These are phyloP conservation scores for Parapristionchus giblindavisi DNA, from an alignment of 2,888 invertebrate species.

Conservation along the genomic window DNA sequence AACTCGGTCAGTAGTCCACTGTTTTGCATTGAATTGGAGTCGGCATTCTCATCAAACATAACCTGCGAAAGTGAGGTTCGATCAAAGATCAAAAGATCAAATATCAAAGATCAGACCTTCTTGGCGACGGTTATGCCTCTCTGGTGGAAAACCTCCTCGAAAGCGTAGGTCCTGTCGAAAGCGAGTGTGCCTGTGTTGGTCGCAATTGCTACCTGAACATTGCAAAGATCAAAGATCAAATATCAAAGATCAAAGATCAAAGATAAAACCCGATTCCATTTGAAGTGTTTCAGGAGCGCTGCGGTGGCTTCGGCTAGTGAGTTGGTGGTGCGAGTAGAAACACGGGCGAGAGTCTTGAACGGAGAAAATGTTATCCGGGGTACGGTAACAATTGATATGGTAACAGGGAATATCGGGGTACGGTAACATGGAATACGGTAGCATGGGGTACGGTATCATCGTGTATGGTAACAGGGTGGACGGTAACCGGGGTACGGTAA, in stretches of 20 bases:
- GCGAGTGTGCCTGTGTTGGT: conserved; percentile 65
- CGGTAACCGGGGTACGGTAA: no score
- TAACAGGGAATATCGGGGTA: no score
- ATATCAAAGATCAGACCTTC: conserved; percentile 52
- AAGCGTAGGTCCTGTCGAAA: conserved; percentile 62
- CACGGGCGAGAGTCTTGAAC: conserved; percentile 59
- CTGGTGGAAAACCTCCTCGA: conserved; percentile 67
- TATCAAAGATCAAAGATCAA: neutral
- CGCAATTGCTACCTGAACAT: conserved; percentile 60
- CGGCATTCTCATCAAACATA: conserved; percentile 64
- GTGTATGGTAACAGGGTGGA: no score
- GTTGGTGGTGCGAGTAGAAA: conserved; percentile 67
- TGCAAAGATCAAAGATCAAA: neutral
- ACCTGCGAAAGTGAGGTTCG: no score
- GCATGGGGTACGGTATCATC: no score
- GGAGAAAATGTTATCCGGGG: neutral
- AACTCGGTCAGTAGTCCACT: conserved; percentile 63
- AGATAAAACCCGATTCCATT: conserved; percentile 64
- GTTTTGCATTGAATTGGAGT: conserved; percentile 55
- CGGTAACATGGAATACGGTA: neutral
- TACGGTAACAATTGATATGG: neutral
- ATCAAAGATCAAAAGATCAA: no score
- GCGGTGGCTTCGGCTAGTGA: conserved; percentile 64
- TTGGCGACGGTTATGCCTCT: conserved; percentile 55
- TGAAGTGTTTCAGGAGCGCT: conserved; percentile 64